These are phyloP conservation scores for Electrona antarctica DNA, from an alignment of 2,113 vertebrate species.

Conservation along the genomic window DNA sequence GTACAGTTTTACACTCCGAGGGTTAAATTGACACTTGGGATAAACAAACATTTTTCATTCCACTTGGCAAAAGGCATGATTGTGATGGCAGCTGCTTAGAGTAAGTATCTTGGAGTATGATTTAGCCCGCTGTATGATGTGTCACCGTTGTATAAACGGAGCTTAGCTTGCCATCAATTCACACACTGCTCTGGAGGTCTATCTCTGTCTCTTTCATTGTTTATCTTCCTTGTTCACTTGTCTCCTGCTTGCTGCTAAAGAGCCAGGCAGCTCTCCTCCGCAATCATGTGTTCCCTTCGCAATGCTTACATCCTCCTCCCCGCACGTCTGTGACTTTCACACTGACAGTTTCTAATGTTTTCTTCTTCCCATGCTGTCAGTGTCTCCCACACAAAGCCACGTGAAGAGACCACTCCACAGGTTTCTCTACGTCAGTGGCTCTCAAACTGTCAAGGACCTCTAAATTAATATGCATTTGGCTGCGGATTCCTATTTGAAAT, in stretches of 20 bases:
- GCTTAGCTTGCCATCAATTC: constrained; percentile 52
- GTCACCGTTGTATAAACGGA: constrained; percentile 53
- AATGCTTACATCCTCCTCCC: background rate
- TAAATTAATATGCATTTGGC: no score
- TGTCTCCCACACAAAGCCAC: no score
- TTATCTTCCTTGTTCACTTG: constrained; percentile 38
- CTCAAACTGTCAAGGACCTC: no score
- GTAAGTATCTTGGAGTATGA: constrained; percentile 43
- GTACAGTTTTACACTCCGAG: no score
- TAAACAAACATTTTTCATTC: constrained; percentile 32
- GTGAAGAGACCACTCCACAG: no score
- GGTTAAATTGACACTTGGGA: no score
- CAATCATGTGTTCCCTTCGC: background rate
- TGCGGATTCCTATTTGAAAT: no score
- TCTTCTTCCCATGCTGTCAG: no score
- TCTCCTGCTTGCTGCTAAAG: constrained; percentile 13
- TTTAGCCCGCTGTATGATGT: constrained; percentile 49
- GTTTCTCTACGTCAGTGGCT: no score
- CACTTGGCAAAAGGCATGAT: constrained; percentile 30
- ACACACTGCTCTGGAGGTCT: constrained; percentile 17
- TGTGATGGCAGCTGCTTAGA: constrained; percentile 44
- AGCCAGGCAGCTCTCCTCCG: constrained; percentile 36
- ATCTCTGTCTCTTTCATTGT: constrained; percentile 31
- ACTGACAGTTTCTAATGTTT: constrained; percentile 29
- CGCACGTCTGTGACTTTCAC: constrained; percentile 23